Evolutionary conservation across 2,888 invertebrate species (phyloP).

Genomic region (Microplitis deprimator): DNA sequence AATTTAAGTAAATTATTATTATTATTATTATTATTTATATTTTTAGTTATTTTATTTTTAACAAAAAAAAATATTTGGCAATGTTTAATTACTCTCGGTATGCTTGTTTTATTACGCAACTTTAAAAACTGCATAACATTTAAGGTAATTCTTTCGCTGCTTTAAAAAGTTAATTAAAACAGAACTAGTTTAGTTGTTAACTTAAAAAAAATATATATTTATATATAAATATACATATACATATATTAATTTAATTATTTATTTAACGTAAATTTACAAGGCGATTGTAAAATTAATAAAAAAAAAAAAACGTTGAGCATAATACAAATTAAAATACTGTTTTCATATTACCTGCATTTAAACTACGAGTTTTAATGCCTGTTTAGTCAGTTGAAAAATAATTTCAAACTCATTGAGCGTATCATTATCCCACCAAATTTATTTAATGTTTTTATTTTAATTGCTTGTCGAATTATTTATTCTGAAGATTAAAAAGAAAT

Average conservation of each 20-base stretch:
- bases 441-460: too few species aligned
- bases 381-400: too few species aligned
- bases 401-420: too few species aligned
- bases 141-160: conserved; percentile 1
- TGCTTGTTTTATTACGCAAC: not conserved
- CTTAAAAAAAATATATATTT: not conserved
- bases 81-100: not conserved
- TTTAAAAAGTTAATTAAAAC: not conserved
- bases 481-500: too few species aligned
- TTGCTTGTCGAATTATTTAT: too few species aligned
- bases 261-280: not conserved
- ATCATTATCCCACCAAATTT: too few species aligned
- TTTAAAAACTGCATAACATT: not conserved
- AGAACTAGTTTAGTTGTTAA: not conserved
- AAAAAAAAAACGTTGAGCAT: not conserved
- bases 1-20: not conserved
- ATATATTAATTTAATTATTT: not conserved
- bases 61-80: not conserved
- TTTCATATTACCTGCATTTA: too few species aligned
- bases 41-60: not conserved
- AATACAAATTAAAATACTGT: not conserved
- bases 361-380: too few species aligned
- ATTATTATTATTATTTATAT: not conserved
- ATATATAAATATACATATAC: not conserved
- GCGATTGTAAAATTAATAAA: not conserved